Percentiles rank a stretch among this genome's conserved stretches.
Conservation (phyloP, 2,797 vertebrate genomes). For the Botia almorhae region DNA sequence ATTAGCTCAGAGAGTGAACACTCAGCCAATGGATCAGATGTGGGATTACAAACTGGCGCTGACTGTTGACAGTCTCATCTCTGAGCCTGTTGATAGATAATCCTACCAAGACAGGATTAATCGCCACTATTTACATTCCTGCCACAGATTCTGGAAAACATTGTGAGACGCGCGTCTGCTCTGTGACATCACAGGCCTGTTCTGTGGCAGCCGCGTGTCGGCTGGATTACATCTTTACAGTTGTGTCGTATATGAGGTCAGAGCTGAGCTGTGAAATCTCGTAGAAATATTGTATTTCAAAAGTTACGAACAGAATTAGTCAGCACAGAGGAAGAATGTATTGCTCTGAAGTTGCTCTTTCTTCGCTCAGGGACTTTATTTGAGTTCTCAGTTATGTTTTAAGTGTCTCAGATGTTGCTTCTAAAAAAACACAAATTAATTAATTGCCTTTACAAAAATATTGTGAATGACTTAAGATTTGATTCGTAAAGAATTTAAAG, state of each 20-base stretch:
- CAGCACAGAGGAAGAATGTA: not conserved
- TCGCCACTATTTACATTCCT: slow-evolving; percentile 73
- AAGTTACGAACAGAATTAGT: not conserved
- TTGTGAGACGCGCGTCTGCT: slow-evolving; percentile 52
- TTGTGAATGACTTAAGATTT: no score
- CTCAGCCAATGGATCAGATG: slow-evolving; percentile 70
- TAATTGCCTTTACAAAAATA: not conserved
- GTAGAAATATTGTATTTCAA: not conserved
- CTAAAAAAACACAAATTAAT: not conserved
- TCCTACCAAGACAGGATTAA: slow-evolving; percentile 76
- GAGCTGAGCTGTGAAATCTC: not conserved
- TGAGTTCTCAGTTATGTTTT: not conserved
- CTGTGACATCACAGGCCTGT: slow-evolving; percentile 14
- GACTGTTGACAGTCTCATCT: slow-evolving; percentile 71
- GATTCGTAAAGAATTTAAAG: no score
- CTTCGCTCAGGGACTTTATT: not conserved
- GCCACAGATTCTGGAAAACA: slow-evolving; percentile 67
- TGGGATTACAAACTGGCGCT: slow-evolving; percentile 71
- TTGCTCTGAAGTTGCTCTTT: not conserved
- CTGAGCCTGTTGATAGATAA: slow-evolving; percentile 75
- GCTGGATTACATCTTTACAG: slow-evolving; percentile 32
- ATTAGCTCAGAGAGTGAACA: slow-evolving; percentile 65
- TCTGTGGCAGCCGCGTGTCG: slow-evolving; percentile 25
- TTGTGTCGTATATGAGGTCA: slow-evolving; percentile 23
- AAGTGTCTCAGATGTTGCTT: not conserved